Conservation (phyloP, 1,140 invertebrate genomes). For the Rhysida immarginata region DNA sequence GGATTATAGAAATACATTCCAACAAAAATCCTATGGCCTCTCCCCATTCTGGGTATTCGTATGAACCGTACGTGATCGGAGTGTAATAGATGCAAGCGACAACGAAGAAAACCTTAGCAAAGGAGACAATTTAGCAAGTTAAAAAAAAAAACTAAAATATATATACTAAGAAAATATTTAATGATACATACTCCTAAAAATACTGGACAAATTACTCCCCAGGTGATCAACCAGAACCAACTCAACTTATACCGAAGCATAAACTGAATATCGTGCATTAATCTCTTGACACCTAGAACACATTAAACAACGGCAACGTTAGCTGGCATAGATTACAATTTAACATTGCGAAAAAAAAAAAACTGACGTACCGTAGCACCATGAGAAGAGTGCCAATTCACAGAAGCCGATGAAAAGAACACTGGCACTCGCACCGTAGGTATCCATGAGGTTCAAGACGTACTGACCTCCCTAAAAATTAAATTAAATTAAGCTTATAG, state of each 20-base stretch:
- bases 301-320: background rate
- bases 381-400: slow-evolving; percentile 12
- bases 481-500: too few species aligned
- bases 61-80: too few species aligned
- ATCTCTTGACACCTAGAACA: slow-evolving; percentile 19
- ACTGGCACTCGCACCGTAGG: slow-evolving; percentile 4
- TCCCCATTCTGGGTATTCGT: too few species aligned
- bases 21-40: too few species aligned
- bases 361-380: slow-evolving; percentile 11
- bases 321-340: background rate
- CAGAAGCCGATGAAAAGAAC: slow-evolving; percentile 12
- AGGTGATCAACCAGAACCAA: background rate
- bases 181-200: slow-evolving; percentile 1
- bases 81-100: too few species aligned
- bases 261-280: slow-evolving; percentile 3
- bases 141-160: too few species aligned
- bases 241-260: slow-evolving; percentile 1
- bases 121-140: too few species aligned
- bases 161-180: too few species aligned
- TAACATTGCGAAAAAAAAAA: slow-evolving; percentile 9
- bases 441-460: background rate
- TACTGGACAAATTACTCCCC: background rate
- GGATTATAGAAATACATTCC: too few species aligned
- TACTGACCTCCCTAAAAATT: slow-evolving; percentile 4
- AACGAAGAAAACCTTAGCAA: too few species aligned